These are phyloP conservation scores for Nothoprocta pentlandii DNA, from an alignment of 2,113 vertebrate genomes.

Conservation along the genomic window DNA sequence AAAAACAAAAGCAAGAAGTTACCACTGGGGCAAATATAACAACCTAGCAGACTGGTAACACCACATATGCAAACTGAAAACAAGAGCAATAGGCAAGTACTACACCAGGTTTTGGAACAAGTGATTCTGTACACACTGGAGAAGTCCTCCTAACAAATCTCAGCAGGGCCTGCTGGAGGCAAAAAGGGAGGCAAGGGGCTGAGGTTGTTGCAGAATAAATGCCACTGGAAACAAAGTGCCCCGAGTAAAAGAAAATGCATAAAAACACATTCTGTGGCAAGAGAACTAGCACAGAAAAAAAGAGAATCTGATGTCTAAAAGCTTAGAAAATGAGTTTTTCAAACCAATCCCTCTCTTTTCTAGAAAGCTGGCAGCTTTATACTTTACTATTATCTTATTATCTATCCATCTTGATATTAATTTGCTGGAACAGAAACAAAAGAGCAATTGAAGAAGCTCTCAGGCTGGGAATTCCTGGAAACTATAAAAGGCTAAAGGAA, in stretches of 20 bases:
- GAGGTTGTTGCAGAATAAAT: neutral
- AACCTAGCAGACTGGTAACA: neutral
- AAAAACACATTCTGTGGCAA: neutral
- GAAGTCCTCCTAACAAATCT: neutral
- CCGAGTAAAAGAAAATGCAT: rapidly evolving
- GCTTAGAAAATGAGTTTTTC: neutral
- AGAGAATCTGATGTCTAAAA: neutral
- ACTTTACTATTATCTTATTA: neutral
- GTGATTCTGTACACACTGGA: neutral
- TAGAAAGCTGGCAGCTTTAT: neutral
- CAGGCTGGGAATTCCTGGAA: neutral
- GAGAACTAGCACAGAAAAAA: neutral
- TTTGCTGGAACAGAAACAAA: neutral
- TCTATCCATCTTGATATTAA: neutral
- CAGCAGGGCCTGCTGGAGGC: neutral
- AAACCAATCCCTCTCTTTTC: neutral
- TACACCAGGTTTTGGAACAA: neutral
- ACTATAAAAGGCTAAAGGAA: neutral
- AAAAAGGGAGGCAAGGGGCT: neutral
- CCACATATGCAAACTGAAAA: neutral
- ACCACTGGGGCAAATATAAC: rapidly evolving
- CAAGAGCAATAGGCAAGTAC: neutral
- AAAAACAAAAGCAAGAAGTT: neutral
- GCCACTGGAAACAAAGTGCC: neutral
- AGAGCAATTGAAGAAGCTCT: neutral